phyloP scores from a whole-genome alignment of 2,113 vertebrate genomes.

The Cavia aperea region DNA sequence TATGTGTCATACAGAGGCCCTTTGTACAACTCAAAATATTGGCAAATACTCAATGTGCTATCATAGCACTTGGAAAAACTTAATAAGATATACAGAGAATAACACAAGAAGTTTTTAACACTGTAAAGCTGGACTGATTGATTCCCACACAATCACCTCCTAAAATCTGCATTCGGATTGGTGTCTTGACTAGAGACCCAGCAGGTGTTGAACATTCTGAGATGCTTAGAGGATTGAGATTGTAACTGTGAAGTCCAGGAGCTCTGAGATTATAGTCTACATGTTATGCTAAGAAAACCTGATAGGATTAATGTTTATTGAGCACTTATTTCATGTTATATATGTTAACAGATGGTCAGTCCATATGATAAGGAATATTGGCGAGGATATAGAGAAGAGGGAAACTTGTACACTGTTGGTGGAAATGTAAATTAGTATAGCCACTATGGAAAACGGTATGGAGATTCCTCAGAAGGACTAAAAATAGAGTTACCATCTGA shows the following conservation, averaged over 20 bases:
- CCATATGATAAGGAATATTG: background rate
- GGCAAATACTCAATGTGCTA: background rate
- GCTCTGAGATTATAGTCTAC: background rate
- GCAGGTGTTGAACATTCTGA: background rate
- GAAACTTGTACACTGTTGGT: background rate
- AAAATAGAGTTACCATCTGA: background rate
- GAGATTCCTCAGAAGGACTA: background rate
- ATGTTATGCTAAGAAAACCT: background rate
- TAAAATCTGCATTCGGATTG: background rate
- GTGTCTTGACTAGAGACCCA: background rate
- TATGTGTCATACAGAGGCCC: background rate
- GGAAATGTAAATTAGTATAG: background rate
- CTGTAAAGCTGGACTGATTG: background rate
- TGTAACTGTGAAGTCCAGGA: background rate
- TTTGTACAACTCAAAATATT: background rate
- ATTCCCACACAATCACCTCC: background rate
- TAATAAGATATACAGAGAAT: background rate
- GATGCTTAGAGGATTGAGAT: background rate
- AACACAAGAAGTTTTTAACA: background rate
- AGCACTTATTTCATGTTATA: background rate
- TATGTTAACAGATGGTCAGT: background rate
- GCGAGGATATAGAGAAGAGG: background rate
- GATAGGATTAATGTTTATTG: conserved; percentile 3
- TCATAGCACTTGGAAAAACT: background rate
- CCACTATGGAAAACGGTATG: background rate